phyloP scores from a whole-genome alignment of 35 echinoderm and acorn worm genomes.

The Amphiura filiformis region DNA sequence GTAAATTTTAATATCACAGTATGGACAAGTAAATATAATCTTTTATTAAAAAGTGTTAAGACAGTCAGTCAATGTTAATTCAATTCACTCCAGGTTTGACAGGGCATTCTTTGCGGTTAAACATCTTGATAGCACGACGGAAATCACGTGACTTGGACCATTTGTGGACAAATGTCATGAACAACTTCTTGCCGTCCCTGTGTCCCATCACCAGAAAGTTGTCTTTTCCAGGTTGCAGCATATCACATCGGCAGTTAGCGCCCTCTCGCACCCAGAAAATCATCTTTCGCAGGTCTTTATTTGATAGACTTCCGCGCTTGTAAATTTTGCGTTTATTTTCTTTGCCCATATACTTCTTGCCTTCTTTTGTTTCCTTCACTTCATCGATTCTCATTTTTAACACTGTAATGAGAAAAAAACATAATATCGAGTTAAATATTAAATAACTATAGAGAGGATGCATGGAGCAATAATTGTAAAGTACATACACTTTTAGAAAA shows the following conservation, averaged over 20 bases:
- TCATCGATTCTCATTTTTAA: constrained; percentile 71
- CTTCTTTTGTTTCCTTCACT: constrained; percentile 54
- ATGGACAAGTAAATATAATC: too few species aligned
- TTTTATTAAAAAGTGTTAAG: too few species aligned
- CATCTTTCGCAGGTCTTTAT: constrained; percentile 69
- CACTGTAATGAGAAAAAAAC: constrained; percentile 35
- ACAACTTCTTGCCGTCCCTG: constrained; percentile 76
- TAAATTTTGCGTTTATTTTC: constrained; percentile 43
- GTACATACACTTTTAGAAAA: too few species aligned
- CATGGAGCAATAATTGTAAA: too few species aligned
- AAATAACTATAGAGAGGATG: background rate
- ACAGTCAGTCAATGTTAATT: background rate
- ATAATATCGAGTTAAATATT: background rate
- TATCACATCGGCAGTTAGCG: constrained; percentile 80
- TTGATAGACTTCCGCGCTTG: constrained; percentile 68
- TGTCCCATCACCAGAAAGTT: constrained; percentile 80
- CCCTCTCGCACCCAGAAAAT: constrained; percentile 80
- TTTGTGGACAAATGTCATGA: constrained; percentile 81
- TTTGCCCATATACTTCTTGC: constrained; percentile 63
- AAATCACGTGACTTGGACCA: constrained; percentile 67
- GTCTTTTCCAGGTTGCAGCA: constrained; percentile 57
- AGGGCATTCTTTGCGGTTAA: background rate
- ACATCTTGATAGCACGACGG: constrained; percentile 54
- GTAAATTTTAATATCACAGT: too few species aligned
- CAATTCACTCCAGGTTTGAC: background rate